Evolutionary conservation across 2,888 invertebrate species (phyloP), one percentile per base, ranked within the genome.

Genomic region (Tribolium freemani): DNA sequence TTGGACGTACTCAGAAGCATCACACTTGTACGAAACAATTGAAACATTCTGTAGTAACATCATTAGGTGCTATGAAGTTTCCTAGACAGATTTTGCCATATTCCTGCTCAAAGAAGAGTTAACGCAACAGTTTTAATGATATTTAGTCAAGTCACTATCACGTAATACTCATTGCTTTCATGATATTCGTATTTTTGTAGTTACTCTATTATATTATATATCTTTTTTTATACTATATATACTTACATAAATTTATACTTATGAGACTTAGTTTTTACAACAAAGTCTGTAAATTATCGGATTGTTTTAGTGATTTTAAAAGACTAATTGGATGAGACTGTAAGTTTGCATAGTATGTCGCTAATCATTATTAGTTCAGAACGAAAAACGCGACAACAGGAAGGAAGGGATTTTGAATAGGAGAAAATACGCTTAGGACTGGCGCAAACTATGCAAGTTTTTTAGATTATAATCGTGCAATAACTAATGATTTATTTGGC

Each of bases 261-360:
- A 58, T 30, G 20, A 68, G 48, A 57, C 38, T 60, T 26, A 16
- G 60, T 45, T 68, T n/a, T 51, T 66, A 66, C 21, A 66, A 60
- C 57, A 58, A 54, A 58, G 57, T 45, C 48, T 63, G 26, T 61
- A 45, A 58, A 63, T 26, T 31, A 20, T 69, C 51, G 72, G 72
- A 72, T 69, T 72, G 72, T 72, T 72, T 72, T 68, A 58, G 54
- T 69, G 16, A 73, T 57, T 73, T 61, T 67, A 70, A 69, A 70
- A 73, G 73, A 73, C 69, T 73, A 73, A 61, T 67, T 48, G 13
- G 51, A 73, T 61, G 73, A 73, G 70, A 73, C 70, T 73, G 73
- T 68, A 48, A 53, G 53, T 64, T 66, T 72, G 73, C 70, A 70
- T 71, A 61, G 73, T 73, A 70, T 71, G 70, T 70, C 11, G 67